These are phyloP conservation scores for Chromoteleia sp. DNA, from an alignment of 2,888 invertebrate species.

Conservation along the genomic window DNA sequence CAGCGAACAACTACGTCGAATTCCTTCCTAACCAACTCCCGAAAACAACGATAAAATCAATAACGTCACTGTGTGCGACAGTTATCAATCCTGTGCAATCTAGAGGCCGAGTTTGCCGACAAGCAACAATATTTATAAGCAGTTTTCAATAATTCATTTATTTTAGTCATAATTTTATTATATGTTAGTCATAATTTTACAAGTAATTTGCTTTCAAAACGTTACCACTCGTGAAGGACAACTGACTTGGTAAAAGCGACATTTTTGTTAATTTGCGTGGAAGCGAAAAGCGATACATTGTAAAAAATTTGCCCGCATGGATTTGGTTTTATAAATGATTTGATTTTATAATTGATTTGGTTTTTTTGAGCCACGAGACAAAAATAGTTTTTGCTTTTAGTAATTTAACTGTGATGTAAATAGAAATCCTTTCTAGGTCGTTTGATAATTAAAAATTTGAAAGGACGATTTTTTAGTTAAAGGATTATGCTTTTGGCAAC, in stretches of 20 bases:
- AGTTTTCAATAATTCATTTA: neutral
- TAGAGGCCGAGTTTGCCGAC: constrained; percentile 60
- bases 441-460: too few relatives aligned
- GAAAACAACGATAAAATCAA: constrained; percentile 73
- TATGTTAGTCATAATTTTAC: constrained; percentile 14
- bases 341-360: neutral
- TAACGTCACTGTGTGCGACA: constrained; percentile 65
- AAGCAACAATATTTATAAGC: constrained; percentile 32
- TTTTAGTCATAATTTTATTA: constrained; percentile 8
- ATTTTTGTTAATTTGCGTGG: constrained; percentile 53
- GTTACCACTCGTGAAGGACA: neutral
- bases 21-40: constrained; percentile 75
- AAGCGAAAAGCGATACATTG: constrained; percentile 28
- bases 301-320: neutral
- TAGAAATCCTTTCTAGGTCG: too few relatives aligned
- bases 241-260: constrained; percentile 38
- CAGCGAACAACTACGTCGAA: constrained; percentile 51
- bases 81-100: constrained; percentile 58
- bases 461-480: too few relatives aligned
- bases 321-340: neutral
- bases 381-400: too few relatives aligned
- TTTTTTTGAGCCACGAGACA: too few relatives aligned
- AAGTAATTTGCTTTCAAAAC: constrained; percentile 9
- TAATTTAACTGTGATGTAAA: too few relatives aligned
- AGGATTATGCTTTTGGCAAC: neutral